Evolutionary conservation across 2,797 vertebrate genomes (phyloP).

Genomic region (Myotis pilosus): DNA sequence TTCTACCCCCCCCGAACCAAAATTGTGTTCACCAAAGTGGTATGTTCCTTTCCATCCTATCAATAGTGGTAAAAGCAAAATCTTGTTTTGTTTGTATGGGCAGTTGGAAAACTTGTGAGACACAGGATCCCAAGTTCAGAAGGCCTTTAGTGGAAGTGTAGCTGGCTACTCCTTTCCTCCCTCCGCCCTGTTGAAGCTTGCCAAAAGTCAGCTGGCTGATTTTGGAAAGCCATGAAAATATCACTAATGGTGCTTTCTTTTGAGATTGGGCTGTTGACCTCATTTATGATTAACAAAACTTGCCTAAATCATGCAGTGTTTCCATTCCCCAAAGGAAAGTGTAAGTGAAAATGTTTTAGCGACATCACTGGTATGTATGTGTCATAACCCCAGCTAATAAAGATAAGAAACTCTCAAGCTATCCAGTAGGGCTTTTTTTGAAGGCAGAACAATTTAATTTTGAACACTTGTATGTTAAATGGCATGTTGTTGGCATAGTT

Average conservation of each 20-base stretch:
- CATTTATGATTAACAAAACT: constrained; percentile 58
- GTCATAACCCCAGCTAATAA: constrained; percentile 52
- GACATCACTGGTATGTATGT: background rate
- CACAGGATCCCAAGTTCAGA: background rate
- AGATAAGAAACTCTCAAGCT: constrained; percentile 44
- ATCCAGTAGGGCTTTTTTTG: constrained; percentile 5
- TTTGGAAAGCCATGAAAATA: constrained; percentile 56
- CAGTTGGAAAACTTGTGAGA: background rate
- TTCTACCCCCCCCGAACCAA: background rate
- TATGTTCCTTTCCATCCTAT: background rate
- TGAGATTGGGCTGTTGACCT: constrained; percentile 61
- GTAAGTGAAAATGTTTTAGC: constrained; percentile 33
- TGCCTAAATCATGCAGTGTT: background rate
- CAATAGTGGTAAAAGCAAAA: background rate
- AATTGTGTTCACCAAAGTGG: background rate
- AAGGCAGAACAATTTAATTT: constrained; percentile 39
- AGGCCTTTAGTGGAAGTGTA: background rate
- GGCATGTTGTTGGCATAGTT: constrained; percentile 44
- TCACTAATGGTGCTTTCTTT: constrained; percentile 53
- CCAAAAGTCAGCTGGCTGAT: constrained; percentile 31
- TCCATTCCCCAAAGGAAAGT: background rate
- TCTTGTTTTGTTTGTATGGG: constrained; percentile 11
- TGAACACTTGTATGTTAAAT: constrained; percentile 42
- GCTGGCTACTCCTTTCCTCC: background rate
- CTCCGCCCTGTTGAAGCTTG: background rate